These are phyloP conservation scores for Sebastes cheni DNA, from an alignment of 2,797 vertebrate species.

Conservation along the genomic window DNA sequence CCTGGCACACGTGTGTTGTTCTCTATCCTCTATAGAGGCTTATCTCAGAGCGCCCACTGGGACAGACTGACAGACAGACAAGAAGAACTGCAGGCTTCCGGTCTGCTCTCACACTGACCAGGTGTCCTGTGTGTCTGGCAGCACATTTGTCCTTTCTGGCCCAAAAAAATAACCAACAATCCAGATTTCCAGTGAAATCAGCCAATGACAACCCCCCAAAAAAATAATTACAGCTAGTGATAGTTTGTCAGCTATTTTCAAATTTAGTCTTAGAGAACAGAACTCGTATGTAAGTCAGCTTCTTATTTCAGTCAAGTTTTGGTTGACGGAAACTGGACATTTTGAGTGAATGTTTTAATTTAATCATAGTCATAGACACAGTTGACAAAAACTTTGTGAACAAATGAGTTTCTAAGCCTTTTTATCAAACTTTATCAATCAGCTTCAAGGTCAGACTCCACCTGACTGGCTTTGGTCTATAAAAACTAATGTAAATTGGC, in stretches of 20 bases:
- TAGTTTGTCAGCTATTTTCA: neutral
- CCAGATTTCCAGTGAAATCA: neutral
- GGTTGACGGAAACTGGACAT: too few species aligned
- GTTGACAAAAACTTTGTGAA: too few species aligned
- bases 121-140: neutral
- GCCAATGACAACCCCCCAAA: too few species aligned
- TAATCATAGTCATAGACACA: too few species aligned
- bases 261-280: neutral
- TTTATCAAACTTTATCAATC: too few species aligned
- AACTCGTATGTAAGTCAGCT: too few species aligned
- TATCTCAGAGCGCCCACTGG: neutral
- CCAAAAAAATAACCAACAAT: neutral
- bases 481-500: too few species aligned
- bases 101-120: neutral
- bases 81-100: neutral
- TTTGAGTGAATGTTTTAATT: too few species aligned
- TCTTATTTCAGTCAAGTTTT: too few species aligned
- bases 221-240: neutral
- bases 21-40: neutral
- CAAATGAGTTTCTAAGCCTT: too few species aligned
- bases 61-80: neutral
- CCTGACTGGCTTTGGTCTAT: too few species aligned
- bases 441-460: too few species aligned
- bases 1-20: neutral
- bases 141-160: neutral